Percentiles rank a stretch among this genome's conserved stretches.
phyloP scores from a whole-genome alignment of 2,113 vertebrate species.

The Eira barbara region DNA sequence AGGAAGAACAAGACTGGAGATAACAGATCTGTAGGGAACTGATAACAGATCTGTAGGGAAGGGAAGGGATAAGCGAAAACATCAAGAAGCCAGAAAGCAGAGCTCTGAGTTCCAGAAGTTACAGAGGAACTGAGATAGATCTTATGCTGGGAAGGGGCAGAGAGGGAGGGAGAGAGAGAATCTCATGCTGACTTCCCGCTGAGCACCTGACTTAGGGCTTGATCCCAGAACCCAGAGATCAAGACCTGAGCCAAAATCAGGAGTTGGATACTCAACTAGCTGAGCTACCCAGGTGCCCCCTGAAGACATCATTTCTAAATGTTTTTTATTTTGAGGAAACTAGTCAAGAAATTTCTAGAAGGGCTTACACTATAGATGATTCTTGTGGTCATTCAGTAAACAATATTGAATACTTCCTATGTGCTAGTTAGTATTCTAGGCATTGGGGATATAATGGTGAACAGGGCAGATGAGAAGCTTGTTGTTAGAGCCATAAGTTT shows the following conservation, averaged over 20 bases:
- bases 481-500: not conserved
- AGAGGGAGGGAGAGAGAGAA: not conserved
- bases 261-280: not conserved
- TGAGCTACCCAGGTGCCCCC: not conserved
- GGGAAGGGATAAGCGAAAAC: not conserved
- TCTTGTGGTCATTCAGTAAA: not conserved
- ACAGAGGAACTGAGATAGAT: not conserved
- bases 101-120: not conserved
- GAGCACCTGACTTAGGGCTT: not conserved
- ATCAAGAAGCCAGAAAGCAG: not conserved
- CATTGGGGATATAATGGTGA: not conserved
- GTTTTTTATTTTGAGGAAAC: not conserved
- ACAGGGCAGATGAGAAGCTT: not conserved
- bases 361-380: not conserved
- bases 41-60: not conserved
- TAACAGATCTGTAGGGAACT: not conserved
- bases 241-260: not conserved
- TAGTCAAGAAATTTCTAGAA: not conserved
- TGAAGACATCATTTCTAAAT: not conserved
- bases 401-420: not conserved
- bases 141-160: not conserved
- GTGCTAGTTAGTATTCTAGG: not conserved
- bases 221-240: not conserved
- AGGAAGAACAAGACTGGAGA: not conserved
- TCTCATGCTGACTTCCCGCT: not conserved